Evolutionary conservation across 1,140 invertebrate genomes (phyloP).

Genomic region (Uloborus diversus): DNA sequence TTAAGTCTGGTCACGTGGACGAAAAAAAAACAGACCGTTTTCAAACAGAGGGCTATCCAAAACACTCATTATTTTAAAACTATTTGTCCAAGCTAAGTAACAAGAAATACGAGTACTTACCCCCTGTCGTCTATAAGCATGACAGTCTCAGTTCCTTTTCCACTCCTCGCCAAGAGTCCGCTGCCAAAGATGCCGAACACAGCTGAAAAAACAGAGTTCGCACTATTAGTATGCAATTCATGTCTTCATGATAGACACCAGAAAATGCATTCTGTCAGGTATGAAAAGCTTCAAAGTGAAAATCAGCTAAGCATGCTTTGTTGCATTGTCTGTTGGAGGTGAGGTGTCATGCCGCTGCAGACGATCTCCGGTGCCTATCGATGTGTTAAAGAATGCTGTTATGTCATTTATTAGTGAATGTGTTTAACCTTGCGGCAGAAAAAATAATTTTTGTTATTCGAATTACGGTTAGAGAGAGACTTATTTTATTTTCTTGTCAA

Average conservation of each 20-base stretch:
- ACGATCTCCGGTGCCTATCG: not conserved
- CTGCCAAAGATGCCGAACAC: constrained; percentile 69
- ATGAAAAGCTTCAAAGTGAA: constrained; percentile 45
- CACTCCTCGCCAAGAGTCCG: constrained; percentile 69
- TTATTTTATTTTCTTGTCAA: too few species aligned
- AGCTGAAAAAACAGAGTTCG: constrained; percentile 62
- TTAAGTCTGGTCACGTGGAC: too few species aligned
- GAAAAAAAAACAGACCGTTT: too few species aligned
- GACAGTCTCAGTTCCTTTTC: constrained; percentile 67
- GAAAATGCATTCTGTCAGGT: constrained; percentile 41
- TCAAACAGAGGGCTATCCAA: too few species aligned
- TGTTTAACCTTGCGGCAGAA: too few species aligned
- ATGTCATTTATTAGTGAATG: too few species aligned
- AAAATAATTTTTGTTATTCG: too few species aligned
- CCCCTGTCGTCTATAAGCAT: constrained; percentile 68
- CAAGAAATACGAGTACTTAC: constrained; percentile 37
- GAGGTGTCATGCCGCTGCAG: not conserved
- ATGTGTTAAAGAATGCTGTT: not conserved
- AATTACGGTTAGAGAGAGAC: too few species aligned
- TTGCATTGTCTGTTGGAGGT: constrained; percentile 5
- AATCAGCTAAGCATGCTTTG: constrained; percentile 19
- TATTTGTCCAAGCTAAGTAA: too few species aligned
- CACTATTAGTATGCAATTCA: constrained; percentile 29
- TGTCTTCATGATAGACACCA: too few species aligned
- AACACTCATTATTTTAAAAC: too few species aligned